Evolutionary conservation across 1,140 invertebrate species (phyloP), one percentile per base, ranked within the genome.

Genomic region (Listronotus bonariensis): DNA sequence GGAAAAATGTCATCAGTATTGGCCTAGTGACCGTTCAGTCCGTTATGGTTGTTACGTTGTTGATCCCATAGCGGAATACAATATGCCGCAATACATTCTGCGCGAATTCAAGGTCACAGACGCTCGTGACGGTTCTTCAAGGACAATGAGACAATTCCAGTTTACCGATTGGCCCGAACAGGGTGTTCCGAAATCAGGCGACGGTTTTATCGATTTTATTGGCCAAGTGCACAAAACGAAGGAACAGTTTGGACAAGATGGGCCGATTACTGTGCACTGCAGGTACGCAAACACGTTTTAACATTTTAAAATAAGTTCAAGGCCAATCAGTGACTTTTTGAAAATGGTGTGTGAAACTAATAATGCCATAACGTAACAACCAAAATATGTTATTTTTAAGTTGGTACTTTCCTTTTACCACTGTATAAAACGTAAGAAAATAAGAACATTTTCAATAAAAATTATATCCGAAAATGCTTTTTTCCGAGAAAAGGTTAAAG

Each of bases 201-300:
- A 99, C 78, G 94, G 93, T 17, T 99, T 99, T 80, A 98, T 99
- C 68, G 94, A 97, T 80, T 96, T 97, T 78, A 96, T 99, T 72
- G 95, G 96, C 11, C 97, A 99, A 80, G 97, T 99, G 36, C 97
- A 99, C 82, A 98, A 99, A 83, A 99, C 98, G 32, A 99, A 99
- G 81, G 95, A 98, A 78, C 96, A 99, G 80, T 99, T 99, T 82
- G 98, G 98, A 17, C 95, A 98, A 77, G 96, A 98, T 77, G 97
- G 98, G 12, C 98, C 98, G 14, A 99, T 99, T 67, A 96, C 96
- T 38, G 97, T 99, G 12, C 98, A 99, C 80, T 99, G 97, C 87
- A 95, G 90, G 89, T 93, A 77, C 62, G 62, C 9, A 26, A 26
- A 26, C 20, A 26, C 5, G 1, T 26, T 26, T 26, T n/a, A n/a